Conservation (phyloP, 2,888 invertebrate genomes). For the Lymantria dispar region DNA sequence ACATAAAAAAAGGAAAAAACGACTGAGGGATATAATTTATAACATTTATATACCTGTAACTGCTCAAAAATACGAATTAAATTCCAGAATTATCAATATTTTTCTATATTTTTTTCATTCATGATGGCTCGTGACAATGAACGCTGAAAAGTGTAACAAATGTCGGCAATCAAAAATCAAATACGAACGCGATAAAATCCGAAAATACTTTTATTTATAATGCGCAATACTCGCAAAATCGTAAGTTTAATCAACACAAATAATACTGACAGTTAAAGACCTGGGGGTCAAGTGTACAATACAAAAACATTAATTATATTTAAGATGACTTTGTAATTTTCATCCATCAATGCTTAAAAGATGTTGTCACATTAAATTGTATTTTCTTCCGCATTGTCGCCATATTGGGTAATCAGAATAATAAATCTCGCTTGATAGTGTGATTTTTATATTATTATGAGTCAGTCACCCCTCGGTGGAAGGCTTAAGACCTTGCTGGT, state of each 20-base stretch:
- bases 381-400: conserved; percentile 57
- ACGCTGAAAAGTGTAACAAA: too few relatives aligned
- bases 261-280: conserved; percentile 25
- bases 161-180: too few relatives aligned
- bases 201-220: too few relatives aligned
- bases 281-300: conserved; percentile 11
- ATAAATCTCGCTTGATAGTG: conserved; percentile 60
- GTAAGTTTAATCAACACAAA: conserved; percentile 13
- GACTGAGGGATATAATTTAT: too few relatives aligned
- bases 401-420: conserved; percentile 52
- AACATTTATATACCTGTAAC: too few relatives aligned
- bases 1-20: too few relatives aligned
- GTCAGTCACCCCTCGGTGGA: conserved; percentile 63
- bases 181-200: too few relatives aligned
- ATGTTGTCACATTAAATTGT: conserved; percentile 36
- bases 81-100: too few relatives aligned
- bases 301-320: conserved; percentile 22
- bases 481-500: conserved; percentile 43
- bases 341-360: conserved; percentile 41
- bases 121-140: too few relatives aligned
- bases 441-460: conserved; percentile 52
- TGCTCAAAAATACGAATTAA: too few relatives aligned
- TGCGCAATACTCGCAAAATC: too few relatives aligned
- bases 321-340: conserved; percentile 26
- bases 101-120: too few relatives aligned